These are phyloP conservation scores for Tuberolachnus salignus DNA, from an alignment of 2,888 invertebrate species.

Conservation along the genomic window DNA sequence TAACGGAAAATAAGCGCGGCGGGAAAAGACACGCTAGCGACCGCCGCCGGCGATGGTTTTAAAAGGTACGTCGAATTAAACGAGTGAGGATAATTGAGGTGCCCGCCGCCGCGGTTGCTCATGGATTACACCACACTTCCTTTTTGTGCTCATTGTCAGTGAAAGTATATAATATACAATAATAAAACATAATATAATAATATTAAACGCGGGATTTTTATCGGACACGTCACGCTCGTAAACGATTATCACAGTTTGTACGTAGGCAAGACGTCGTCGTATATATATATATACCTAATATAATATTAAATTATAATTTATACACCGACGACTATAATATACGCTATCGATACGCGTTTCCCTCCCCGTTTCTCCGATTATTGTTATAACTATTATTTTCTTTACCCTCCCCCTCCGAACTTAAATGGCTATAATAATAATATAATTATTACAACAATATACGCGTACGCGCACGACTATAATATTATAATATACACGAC, in stretches of 20 bases:
- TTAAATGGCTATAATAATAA: too few relatives aligned
- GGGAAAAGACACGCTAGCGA: slow-evolving; percentile 1
- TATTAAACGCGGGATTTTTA: slow-evolving; percentile 41
- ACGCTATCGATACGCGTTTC: slow-evolving; percentile 21
- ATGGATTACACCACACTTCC: slow-evolving; percentile 56
- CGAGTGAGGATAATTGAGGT: slow-evolving; percentile 54
- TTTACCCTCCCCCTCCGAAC: too few relatives aligned
- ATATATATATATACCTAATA: too few relatives aligned
- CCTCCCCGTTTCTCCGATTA: not conserved
- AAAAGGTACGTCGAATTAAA: slow-evolving; percentile 54
- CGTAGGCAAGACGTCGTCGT: too few relatives aligned
- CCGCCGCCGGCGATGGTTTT: slow-evolving; percentile 44
- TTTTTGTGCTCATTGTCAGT: slow-evolving; percentile 55
- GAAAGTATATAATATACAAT: slow-evolving; percentile 49
- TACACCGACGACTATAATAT: not conserved
- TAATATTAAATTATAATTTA: slow-evolving; percentile 50
- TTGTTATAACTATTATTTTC: too few relatives aligned
- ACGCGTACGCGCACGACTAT: slow-evolving; percentile 12
- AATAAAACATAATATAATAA: too few relatives aligned
- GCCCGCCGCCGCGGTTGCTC: slow-evolving; percentile 20
- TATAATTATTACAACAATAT: too few relatives aligned
- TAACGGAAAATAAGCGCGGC: slow-evolving; percentile 18
- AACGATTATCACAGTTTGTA: slow-evolving; percentile 53
- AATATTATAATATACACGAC: too few relatives aligned
- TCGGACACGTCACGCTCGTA: slow-evolving; percentile 56